These are phyloP conservation scores for Oostethus manadensis DNA, from an alignment of 2,113 vertebrate species.

Conservation along the genomic window DNA sequence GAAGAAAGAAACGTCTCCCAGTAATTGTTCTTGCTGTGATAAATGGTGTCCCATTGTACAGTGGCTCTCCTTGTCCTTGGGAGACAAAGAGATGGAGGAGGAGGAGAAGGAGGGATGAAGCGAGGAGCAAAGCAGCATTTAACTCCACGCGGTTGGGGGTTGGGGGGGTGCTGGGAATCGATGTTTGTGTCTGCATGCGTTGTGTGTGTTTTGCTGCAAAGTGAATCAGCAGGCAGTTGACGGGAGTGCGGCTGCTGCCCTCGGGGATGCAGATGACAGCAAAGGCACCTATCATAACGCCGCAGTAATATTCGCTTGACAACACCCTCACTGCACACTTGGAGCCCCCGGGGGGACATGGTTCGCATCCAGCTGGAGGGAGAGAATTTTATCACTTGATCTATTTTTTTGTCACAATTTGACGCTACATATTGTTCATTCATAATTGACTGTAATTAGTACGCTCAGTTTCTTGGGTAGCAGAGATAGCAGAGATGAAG, in stretches of 20 bases:
- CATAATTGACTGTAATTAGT: too few species aligned
- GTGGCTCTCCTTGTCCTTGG: conserved; percentile 68
- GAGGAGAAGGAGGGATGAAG: conserved; percentile 24
- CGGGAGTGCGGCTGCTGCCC: conserved; percentile 45
- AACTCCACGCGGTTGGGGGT: conserved; percentile 54
- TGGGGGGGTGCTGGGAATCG: conserved; percentile 22
- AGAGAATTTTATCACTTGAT: conserved; percentile 12
- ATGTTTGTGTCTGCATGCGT: conserved; percentile 15
- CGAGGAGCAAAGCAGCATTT: conserved; percentile 46
- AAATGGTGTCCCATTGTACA: conserved; percentile 65
- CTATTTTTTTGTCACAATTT: not conserved
- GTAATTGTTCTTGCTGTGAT: conserved; percentile 71
- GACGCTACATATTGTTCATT: too few species aligned
- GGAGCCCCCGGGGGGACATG: conserved; percentile 45
- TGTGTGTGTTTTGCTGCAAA: conserved; percentile 13
- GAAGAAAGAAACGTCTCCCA: conserved; percentile 65
- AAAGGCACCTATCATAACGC: conserved; percentile 62
- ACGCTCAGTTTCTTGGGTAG: too few species aligned
- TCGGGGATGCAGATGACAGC: conserved; percentile 57
- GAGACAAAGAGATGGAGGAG: conserved; percentile 50
- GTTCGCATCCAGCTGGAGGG: conserved; percentile 29
- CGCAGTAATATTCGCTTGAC: conserved; percentile 59
- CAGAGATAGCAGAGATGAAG: too few species aligned
- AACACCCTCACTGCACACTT: conserved; percentile 43
- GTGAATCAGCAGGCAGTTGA: conserved; percentile 53